Conservation (phyloP, 2,113 vertebrate species). For the Delphinus delphis region DNA sequence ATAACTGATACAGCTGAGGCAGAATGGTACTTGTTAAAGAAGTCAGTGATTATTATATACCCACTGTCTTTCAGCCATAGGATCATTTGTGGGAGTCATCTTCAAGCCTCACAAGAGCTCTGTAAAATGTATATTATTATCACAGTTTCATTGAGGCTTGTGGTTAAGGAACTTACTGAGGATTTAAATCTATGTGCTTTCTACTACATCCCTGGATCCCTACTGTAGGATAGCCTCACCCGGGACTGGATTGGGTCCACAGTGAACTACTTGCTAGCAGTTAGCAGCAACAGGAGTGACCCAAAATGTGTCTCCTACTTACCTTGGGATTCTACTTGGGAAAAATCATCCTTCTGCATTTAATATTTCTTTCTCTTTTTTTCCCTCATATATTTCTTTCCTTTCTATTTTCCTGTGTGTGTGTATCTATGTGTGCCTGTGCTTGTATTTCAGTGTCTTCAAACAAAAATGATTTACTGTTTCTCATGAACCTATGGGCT, state of each 20-base stretch:
- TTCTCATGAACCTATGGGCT: not conserved
- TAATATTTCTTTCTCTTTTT: not conserved
- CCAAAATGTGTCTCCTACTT: not conserved
- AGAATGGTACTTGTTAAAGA: not conserved
- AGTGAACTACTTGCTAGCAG: not conserved
- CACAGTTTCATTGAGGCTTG: not conserved
- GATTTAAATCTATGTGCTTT: not conserved
- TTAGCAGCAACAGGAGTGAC: not conserved
- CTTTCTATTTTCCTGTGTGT: not conserved
- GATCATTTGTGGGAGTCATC: not conserved
- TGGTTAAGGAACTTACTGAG: not conserved
- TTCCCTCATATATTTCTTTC: not conserved
- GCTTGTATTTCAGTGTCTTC: not conserved
- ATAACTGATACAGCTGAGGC: not conserved
- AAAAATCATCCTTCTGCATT: not conserved
- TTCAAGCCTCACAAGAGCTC: not conserved
- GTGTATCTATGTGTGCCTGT: not conserved
- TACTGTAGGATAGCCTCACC: not conserved
- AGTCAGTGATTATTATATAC: not conserved
- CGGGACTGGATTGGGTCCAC: not conserved
- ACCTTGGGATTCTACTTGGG: not conserved
- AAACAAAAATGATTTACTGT: not conserved
- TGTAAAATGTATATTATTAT: not conserved
- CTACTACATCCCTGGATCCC: not conserved
- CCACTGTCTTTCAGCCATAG: not conserved